These are phyloP conservation scores for Zalophus californianus DNA, from an alignment of 2,797 vertebrate genomes.

Conservation along the genomic window DNA sequence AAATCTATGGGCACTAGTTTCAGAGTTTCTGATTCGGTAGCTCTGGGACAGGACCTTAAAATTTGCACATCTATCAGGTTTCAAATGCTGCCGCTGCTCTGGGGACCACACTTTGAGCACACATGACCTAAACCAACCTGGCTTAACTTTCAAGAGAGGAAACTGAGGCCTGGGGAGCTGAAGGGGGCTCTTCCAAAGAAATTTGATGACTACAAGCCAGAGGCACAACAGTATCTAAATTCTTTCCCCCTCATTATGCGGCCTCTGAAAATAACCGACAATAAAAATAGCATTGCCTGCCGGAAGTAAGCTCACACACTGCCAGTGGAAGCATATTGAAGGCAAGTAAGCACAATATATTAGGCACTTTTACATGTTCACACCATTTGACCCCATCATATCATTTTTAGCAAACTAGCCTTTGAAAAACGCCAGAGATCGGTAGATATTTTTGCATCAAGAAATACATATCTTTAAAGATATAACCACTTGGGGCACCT, in stretches of 20 bases:
- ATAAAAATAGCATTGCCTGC: not conserved
- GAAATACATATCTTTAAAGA: not conserved
- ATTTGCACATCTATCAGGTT: not conserved
- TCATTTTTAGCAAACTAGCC: not conserved
- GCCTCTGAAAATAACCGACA: conserved; percentile 33
- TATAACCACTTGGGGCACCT: not conserved
- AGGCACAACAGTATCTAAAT: not conserved
- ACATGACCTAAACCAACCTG: not conserved
- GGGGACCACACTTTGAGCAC: not conserved
- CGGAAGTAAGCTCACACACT: not conserved
- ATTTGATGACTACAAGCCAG: not conserved
- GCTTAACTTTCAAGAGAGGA: not conserved
- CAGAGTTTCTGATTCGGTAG: not conserved
- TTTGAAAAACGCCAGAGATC: not conserved
- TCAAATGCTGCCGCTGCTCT: not conserved
- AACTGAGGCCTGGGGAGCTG: not conserved
- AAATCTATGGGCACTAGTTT: not conserved
- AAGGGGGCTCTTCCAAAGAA: not conserved
- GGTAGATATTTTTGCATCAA: not conserved
- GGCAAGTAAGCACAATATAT: not conserved
- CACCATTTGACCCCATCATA: not conserved
- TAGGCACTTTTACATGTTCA: not conserved
- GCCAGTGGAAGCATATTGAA: not conserved
- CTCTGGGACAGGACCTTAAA: not conserved
- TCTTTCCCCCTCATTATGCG: not conserved